These are phyloP conservation scores for Tetranychus piercei DNA, from an alignment of 2,888 invertebrate species.

Conservation along the genomic window DNA sequence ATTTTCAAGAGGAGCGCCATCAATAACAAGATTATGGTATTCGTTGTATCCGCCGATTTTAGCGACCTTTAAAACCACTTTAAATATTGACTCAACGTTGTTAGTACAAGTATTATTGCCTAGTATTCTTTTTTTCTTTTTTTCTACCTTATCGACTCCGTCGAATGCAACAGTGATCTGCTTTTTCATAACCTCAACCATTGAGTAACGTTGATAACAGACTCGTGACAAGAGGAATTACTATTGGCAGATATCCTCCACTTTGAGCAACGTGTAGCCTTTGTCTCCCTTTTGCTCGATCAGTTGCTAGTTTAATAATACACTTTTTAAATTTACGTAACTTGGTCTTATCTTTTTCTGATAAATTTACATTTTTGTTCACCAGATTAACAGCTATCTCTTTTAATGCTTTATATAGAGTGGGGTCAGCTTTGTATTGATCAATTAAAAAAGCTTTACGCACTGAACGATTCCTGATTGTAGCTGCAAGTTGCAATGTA, in stretches of 20 bases:
- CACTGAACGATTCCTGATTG: neutral
- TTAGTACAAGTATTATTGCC: no score
- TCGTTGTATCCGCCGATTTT: no score
- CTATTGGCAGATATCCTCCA: constrained; percentile 18
- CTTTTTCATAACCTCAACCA: constrained; percentile 6
- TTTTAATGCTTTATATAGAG: constrained; percentile 7
- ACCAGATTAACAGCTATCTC: constrained; percentile 13
- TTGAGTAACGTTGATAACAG: constrained; percentile 4
- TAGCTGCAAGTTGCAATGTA: neutral
- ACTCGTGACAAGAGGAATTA: constrained; percentile 13
- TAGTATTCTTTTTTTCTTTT: no score
- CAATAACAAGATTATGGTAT: no score
- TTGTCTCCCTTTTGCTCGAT: neutral
- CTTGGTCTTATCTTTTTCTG: neutral
- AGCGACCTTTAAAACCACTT: no score
- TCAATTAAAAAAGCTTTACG: neutral
- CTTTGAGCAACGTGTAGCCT: constrained; percentile 12
- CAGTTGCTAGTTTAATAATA: neutral
- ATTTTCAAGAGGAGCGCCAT: no score
- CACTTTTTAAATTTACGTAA: neutral
- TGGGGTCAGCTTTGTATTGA: neutral
- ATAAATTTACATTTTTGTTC: constrained; percentile 9
- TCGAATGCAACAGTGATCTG: neutral
- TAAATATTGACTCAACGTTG: no score
- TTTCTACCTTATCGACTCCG: no score